Evolutionary conservation across 92 coral and sea anemone genomes (phyloP).

Genomic region (Blastomussa wellsi): DNA sequence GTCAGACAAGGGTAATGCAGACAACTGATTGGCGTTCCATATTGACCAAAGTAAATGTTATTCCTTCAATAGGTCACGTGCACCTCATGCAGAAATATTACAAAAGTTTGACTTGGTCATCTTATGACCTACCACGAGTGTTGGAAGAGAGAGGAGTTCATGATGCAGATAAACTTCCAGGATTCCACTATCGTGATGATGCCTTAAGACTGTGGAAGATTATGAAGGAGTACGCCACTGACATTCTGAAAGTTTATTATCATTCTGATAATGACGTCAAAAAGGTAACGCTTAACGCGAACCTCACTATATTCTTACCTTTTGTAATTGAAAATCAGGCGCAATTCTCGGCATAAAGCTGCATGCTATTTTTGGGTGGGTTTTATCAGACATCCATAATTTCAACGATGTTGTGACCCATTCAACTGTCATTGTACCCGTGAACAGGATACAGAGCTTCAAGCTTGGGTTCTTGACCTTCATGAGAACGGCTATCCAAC

Average conservation of each 20-base stretch:
- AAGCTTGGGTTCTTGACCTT: slow-evolving; percentile 66
- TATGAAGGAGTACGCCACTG: slow-evolving; percentile 27
- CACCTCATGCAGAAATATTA: slow-evolving; percentile 15
- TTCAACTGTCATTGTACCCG: too few species aligned
- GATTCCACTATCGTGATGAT: slow-evolving; percentile 58
- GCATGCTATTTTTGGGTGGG: too few species aligned
- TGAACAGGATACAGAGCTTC: slow-evolving; percentile 68
- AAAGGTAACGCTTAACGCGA: neutral
- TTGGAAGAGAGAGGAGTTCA: slow-evolving; percentile 51
- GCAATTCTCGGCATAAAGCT: too few species aligned
- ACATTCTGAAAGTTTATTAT: slow-evolving; percentile 45
- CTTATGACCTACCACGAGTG: slow-evolving; percentile 35
- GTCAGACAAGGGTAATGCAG: too few species aligned
- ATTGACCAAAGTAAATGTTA: neutral
- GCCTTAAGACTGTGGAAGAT: slow-evolving; percentile 49
- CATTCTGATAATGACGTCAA: slow-evolving; percentile 13
- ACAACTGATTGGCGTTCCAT: too few species aligned
- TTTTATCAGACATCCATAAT: too few species aligned
- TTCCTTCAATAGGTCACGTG: slow-evolving; percentile 8
- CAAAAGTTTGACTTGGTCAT: slow-evolving; percentile 23
- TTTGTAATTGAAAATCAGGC: too few species aligned
- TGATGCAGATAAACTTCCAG: slow-evolving; percentile 44
- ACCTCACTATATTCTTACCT: neutral
- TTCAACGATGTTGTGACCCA: too few species aligned
- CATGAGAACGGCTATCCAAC: slow-evolving; percentile 70